Conservation (phyloP, 92 coral and sea anemone species). For the Zoanthus solanderi region DNA sequence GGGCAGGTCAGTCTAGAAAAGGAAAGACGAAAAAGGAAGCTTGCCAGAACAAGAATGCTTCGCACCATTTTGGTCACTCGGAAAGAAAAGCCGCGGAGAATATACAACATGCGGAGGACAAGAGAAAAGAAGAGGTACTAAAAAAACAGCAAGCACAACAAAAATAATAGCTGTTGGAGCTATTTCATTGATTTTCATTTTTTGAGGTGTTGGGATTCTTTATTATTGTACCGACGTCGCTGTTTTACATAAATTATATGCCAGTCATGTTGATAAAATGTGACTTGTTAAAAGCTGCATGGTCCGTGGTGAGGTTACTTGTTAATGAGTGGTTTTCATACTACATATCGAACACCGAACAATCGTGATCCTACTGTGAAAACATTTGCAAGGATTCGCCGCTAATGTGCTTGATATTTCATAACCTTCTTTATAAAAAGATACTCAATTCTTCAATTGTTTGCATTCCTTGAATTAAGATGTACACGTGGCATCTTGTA, state of each 20-base stretch:
- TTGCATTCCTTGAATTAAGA: background rate
- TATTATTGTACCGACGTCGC: background rate
- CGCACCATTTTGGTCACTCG: slow-evolving; percentile 73
- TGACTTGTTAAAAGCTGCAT: background rate
- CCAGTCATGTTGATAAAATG: background rate
- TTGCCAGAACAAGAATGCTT: slow-evolving; percentile 74
- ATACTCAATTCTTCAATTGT: too few species aligned
- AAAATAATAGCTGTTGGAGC: background rate
- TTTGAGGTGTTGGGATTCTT: slow-evolving; percentile 38
- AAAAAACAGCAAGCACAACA: slow-evolving; percentile 64
- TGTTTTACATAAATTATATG: too few species aligned
- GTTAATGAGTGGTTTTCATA: background rate
- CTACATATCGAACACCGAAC: too few species aligned
- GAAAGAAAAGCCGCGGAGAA: slow-evolving; percentile 91
- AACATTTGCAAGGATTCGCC: background rate
- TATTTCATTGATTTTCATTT: background rate
- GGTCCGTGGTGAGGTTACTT: background rate
- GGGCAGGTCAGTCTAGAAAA: slow-evolving; percentile 68
- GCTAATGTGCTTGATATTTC: background rate
- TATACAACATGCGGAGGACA: slow-evolving; percentile 95
- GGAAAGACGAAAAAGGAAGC: slow-evolving; percentile 96
- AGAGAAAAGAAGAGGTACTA: slow-evolving; percentile 77
- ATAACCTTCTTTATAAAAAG: background rate
- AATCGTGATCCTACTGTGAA: background rate
- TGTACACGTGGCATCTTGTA: background rate